Evolutionary conservation across 2,888 invertebrate species (phyloP).

Genomic region (Himalopsyche japonica): DNA sequence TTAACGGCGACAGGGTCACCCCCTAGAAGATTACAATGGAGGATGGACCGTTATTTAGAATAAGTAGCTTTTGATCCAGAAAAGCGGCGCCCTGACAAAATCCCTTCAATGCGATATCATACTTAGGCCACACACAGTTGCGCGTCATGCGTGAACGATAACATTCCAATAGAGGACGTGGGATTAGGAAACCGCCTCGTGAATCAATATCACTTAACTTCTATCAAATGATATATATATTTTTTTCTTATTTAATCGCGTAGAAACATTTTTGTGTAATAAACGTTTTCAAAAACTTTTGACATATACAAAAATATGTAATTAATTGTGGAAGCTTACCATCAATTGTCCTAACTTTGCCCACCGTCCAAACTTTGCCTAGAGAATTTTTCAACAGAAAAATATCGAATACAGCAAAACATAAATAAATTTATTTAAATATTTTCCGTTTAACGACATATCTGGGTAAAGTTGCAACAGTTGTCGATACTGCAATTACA

Average conservation of each 20-base stretch:
- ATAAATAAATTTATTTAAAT: no score
- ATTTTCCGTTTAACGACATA: no score
- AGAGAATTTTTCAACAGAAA: no score
- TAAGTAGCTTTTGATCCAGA: conserved; percentile 23
- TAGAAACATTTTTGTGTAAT: no score
- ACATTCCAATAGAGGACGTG: not conserved
- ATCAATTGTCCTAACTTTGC: no score
- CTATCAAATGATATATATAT: not conserved
- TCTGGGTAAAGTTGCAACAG: no score
- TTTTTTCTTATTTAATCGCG: not conserved
- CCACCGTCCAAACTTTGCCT: no score
- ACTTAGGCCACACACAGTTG: not conserved
- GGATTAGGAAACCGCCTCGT: not conserved
- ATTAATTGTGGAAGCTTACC: no score
- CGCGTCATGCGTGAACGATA: conserved; percentile 20
- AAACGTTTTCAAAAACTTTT: no score
- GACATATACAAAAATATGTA: no score
- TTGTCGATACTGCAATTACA: no score
- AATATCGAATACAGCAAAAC: no score
- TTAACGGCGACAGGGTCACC: conserved; percentile 18
- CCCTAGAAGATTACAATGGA: conserved; percentile 23
- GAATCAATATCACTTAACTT: not conserved
- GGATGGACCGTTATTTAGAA: conserved; percentile 27
- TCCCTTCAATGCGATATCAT: not conserved
- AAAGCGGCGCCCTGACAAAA: not conserved